A percentile compares a stretch with the other conserved stretches of the same genome.
These are phyloP conservation scores for Penaeus monodon DNA, from an alignment of 2,888 invertebrate species.

Conservation along the genomic window DNA sequence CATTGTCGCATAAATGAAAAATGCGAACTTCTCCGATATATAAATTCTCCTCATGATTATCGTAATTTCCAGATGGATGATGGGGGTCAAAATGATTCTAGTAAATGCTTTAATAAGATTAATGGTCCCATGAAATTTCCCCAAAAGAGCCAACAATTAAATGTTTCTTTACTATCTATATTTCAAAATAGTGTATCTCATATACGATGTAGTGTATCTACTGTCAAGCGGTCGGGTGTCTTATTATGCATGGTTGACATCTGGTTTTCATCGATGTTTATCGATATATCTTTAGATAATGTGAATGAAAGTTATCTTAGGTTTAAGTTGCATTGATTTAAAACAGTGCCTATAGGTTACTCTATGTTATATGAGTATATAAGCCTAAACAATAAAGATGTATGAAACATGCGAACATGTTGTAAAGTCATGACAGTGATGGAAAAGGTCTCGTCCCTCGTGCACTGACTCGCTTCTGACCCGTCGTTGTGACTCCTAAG, in stretches of 20 bases:
- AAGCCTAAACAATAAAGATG: slow-evolving; percentile 54
- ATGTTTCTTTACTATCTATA: slow-evolving; percentile 28
- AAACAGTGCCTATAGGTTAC: slow-evolving; percentile 49
- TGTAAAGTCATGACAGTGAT: slow-evolving; percentile 47
- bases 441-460: slow-evolving; percentile 37
- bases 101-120: slow-evolving; percentile 28
- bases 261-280: slow-evolving; percentile 32
- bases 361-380: slow-evolving; percentile 45
- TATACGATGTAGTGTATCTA: slow-evolving; percentile 19
- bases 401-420: slow-evolving; percentile 49
- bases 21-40: slow-evolving; percentile 4
- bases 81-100: slow-evolving; percentile 34
- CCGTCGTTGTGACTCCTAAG: slow-evolving; percentile 39
- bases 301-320: slow-evolving; percentile 41
- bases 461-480: slow-evolving; percentile 40
- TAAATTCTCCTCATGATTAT: slow-evolving; percentile 31
- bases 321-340: slow-evolving; percentile 52
- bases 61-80: slow-evolving; percentile 3
- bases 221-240: slow-evolving; percentile 26
- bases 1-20: neutral
- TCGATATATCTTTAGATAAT: slow-evolving; percentile 27
- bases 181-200: slow-evolving; percentile 2
- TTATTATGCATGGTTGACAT: slow-evolving; percentile 48
- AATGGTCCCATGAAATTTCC: slow-evolving; percentile 53
- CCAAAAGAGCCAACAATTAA: slow-evolving; percentile 18